phyloP scores from a whole-genome alignment of 2,113 vertebrate species.

The Otis tarda region DNA sequence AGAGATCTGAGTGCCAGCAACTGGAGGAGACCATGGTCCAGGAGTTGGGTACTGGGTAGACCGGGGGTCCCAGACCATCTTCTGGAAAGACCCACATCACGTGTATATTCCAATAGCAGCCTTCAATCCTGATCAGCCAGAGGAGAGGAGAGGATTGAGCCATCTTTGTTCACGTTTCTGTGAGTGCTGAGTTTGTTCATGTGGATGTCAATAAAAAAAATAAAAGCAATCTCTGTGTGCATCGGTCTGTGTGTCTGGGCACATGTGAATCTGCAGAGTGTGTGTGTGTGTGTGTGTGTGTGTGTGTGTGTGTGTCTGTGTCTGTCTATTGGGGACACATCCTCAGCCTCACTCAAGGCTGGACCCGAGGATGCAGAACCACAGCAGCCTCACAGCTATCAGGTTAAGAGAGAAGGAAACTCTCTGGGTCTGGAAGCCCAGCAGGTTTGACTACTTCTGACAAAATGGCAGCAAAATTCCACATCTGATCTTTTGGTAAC shows the following conservation, averaged over 20 bases:
- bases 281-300: no score
- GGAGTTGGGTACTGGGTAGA: not conserved
- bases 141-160: not conserved
- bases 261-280: rapidly evolving
- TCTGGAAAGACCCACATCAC: not conserved
- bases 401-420: not conserved
- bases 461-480: not conserved
- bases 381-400: not conserved
- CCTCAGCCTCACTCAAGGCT: not conserved
- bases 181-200: not conserved
- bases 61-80: not conserved
- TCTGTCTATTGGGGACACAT: not conserved
- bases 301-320: not conserved
- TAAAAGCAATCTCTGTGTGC: not conserved
- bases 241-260: not conserved
- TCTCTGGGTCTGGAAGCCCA: not conserved
- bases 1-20: not conserved
- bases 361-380: not conserved
- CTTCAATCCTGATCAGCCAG: not conserved
- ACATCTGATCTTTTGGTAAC: not conserved
- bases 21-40: not conserved
- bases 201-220: not conserved
- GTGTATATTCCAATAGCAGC: not conserved
- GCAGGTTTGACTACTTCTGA: not conserved
- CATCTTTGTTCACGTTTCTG: not conserved